phyloP scores from a whole-genome alignment of 2,797 vertebrate species.

The Ptychadena robeensis region DNA sequence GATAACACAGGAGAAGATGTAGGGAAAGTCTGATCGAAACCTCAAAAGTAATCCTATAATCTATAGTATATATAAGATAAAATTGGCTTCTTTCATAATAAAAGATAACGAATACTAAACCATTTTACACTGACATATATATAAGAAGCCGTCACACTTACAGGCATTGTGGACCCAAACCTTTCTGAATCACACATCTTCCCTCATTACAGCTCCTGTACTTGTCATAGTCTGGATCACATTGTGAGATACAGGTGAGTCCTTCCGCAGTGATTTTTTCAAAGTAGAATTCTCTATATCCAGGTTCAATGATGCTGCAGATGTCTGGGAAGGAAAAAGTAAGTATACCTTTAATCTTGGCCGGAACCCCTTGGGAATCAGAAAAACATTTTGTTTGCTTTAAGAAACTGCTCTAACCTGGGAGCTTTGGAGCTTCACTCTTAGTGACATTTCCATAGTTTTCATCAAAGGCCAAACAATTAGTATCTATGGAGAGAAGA shows the following conservation, averaged over 20 bases:
- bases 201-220: neutral
- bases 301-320: neutral
- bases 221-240: neutral
- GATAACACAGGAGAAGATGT: no score
- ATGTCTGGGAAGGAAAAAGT: neutral
- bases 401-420: neutral
- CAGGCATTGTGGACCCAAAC: neutral
- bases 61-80: no score
- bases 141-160: neutral
- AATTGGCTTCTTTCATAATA: no score
- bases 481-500: neutral
- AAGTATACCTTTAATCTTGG: neutral
- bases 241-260: conserved; percentile 15
- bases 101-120: neutral
- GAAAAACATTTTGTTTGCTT: neutral
- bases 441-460: neutral
- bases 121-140: neutral
- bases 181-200: neutral
- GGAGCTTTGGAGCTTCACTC: neutral
- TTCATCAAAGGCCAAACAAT: neutral
- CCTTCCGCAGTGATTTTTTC: neutral
- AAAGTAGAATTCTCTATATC: neutral
- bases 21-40: no score
- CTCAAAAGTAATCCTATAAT: no score
- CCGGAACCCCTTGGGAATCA: neutral